A percentile compares a stretch with the other conserved stretches of the same genome.
phyloP scores from a whole-genome alignment of 1,140 invertebrate genomes.

The Aphelinus atriplicis region DNA sequence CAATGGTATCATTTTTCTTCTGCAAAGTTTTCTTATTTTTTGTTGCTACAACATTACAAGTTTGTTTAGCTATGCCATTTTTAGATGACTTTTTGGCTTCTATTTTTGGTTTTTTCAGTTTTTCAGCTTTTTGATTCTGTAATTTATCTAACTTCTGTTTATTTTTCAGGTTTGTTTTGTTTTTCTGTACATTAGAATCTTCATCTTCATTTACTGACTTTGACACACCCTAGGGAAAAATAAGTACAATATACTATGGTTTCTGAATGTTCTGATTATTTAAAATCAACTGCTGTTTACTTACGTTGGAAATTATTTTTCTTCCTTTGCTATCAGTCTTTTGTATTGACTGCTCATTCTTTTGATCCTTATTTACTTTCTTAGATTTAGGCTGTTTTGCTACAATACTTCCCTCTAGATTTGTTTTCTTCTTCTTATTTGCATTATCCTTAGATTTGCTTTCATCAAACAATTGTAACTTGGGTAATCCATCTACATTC shows the following conservation, averaged over 20 bases:
- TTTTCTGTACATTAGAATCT: too few relatives aligned
- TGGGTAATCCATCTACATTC: constrained; percentile 39
- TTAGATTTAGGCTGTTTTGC: background rate
- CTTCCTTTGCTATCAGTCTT: constrained; percentile 4
- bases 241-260: too few relatives aligned
- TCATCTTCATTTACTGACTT: too few relatives aligned
- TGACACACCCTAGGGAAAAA: too few relatives aligned
- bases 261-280: background rate
- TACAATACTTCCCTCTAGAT: too few relatives aligned
- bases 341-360: background rate
- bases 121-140: too few relatives aligned
- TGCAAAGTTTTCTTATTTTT: background rate
- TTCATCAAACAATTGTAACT: constrained; percentile 26
- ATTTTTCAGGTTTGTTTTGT: too few relatives aligned
- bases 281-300: constrained; percentile 38
- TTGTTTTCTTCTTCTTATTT: constrained; percentile 9
- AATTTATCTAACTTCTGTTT: too few relatives aligned
- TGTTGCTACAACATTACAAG: too few relatives aligned
- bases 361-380: background rate
- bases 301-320: constrained; percentile 4
- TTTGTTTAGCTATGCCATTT: too few relatives aligned
- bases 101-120: too few relatives aligned
- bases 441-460: background rate
- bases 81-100: too few relatives aligned
- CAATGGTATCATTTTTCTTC: background rate